Evolutionary conservation across 2,113 vertebrate genomes (phyloP).

Genomic region (Mus musculus): DNA sequence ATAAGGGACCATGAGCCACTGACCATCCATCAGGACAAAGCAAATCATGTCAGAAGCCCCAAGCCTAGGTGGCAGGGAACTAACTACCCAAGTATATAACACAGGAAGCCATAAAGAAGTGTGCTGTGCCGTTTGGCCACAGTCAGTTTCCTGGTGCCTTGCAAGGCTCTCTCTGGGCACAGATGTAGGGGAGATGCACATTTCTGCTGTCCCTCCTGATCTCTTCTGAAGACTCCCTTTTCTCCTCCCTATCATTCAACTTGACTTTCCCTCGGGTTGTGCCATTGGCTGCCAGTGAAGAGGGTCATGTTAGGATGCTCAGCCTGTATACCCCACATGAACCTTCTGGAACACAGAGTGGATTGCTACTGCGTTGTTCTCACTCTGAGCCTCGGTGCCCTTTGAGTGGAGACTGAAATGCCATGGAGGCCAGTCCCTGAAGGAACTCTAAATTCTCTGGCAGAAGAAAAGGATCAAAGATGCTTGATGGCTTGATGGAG

Average conservation of each 20-base stretch:
- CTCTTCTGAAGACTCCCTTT: background rate
- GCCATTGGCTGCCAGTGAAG: background rate
- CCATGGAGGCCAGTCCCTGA: background rate
- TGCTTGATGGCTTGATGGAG: background rate
- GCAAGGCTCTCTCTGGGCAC: background rate
- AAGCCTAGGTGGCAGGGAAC: background rate
- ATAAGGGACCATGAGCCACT: background rate
- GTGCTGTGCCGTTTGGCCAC: background rate
- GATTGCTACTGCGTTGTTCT: background rate
- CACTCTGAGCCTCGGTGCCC: background rate
- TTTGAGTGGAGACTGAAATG: slow-evolving; percentile 21
- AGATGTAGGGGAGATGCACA: background rate
- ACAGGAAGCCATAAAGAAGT: background rate
- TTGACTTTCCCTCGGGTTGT: background rate
- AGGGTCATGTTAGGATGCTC: background rate
- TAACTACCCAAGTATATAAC: background rate
- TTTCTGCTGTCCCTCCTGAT: background rate
- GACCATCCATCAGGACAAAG: background rate
- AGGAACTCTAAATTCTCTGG: slow-evolving; percentile 20
- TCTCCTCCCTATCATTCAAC: background rate
- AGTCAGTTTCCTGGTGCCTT: background rate
- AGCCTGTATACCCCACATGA: background rate
- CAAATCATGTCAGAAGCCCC: background rate
- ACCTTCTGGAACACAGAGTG: background rate
- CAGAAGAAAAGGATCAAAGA: background rate